phyloP scores from a whole-genome alignment of 2,113 vertebrate genomes.

The Pachyramphus minor region DNA sequence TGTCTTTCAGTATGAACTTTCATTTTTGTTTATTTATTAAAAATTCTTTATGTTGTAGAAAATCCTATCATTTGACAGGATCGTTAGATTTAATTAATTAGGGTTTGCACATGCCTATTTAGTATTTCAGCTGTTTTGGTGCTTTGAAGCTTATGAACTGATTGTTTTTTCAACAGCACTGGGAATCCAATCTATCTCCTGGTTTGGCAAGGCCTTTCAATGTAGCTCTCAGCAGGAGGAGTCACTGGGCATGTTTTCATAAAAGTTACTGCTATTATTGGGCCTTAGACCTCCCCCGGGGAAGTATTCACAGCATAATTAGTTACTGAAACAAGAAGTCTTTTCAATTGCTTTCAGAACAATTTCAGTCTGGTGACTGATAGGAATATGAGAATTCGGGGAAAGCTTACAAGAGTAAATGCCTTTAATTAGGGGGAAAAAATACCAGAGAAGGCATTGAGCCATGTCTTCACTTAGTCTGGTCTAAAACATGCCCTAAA shows the following conservation, averaged over 20 bases:
- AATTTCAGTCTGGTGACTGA: background rate
- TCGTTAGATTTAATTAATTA: slow-evolving; percentile 10
- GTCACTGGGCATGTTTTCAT: background rate
- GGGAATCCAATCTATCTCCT: slow-evolving; percentile 43
- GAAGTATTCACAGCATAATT: background rate
- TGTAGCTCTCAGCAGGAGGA: background rate
- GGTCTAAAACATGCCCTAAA: background rate
- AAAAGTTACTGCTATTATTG: background rate
- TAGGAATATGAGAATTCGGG: background rate
- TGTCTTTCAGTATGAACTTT: background rate
- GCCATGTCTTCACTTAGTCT: background rate
- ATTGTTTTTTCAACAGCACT: slow-evolving; percentile 29
- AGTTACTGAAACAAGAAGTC: background rate
- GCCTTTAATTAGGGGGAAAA: background rate
- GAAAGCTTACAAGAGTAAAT: background rate
- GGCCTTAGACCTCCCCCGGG: background rate
- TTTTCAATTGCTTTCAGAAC: background rate
- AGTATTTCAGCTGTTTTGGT: background rate
- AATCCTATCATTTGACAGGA: background rate
- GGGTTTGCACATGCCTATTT: background rate
- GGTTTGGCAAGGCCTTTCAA: slow-evolving; percentile 28
- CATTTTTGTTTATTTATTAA: background rate
- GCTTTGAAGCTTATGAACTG: slow-evolving; percentile 8
- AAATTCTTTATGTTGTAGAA: background rate
- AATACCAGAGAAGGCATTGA: background rate